These are phyloP conservation scores for Sinocyclocheilus maitianheensis DNA, from an alignment of 2,113 vertebrate genomes.

Conservation along the genomic window DNA sequence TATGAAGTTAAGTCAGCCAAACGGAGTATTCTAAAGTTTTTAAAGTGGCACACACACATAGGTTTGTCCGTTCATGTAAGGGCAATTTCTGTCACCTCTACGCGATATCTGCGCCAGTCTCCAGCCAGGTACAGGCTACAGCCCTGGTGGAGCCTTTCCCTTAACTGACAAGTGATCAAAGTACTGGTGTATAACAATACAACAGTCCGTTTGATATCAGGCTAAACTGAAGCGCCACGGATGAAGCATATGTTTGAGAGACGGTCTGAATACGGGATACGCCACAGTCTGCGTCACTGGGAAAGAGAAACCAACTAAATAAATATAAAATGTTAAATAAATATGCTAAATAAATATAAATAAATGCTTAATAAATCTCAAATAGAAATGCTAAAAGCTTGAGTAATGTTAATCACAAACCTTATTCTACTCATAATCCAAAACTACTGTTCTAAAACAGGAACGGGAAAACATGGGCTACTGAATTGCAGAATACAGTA, in stretches of 20 bases:
- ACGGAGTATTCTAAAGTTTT: not conserved
- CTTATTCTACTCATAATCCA: not conserved
- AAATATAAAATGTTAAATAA: no score
- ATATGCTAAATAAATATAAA: no score
- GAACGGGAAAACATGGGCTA: not conserved
- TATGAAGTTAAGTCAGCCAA: not conserved
- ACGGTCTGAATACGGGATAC: not conserved
- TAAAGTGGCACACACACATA: not conserved
- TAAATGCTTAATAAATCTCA: no score
- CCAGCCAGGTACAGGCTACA: slow-evolving; percentile 10
- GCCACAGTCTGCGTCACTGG: not conserved
- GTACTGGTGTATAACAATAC: slow-evolving; percentile 45
- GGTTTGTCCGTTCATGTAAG: not conserved
- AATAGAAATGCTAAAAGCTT: no score
- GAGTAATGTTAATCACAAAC: not conserved
- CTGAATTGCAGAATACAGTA: not conserved
- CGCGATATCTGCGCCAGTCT: slow-evolving; percentile 14
- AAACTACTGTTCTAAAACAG: not conserved
- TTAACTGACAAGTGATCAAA: slow-evolving; percentile 44
- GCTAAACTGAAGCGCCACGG: not conserved
- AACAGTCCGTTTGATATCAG: slow-evolving; percentile 21
- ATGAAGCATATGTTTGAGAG: not conserved
- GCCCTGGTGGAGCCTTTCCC: slow-evolving; percentile 33
- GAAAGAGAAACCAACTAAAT: no score
- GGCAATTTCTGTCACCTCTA: slow-evolving; percentile 17